Evolutionary conservation across 2,113 vertebrate species (phyloP), one percentile per base, ranked within the genome.

Genomic region (Rhea americana): DNA sequence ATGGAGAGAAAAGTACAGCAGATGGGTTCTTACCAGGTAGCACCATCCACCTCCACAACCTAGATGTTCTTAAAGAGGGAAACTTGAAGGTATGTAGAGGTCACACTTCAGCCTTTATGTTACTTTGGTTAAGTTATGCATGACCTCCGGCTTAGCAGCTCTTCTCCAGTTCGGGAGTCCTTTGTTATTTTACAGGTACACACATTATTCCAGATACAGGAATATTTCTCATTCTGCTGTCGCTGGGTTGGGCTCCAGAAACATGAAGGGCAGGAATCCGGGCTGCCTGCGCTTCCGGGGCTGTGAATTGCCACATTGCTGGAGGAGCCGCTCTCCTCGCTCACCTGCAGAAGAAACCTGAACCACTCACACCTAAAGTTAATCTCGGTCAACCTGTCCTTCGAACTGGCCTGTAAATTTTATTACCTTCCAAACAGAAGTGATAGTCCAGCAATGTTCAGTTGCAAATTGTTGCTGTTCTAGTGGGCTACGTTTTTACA

Each of bases 391-490:
- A 41, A 18, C 3, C 19, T 61, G 7, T 88, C 15, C 19, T 17
- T 66, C 77, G 75, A 84, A 53, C 6, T 48, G 25, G n/a, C 2
- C 3, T 0, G 19, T 6, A 81, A 8, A 8, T n/a, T 67, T 48
- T 78, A 45, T 45, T 58, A 35, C 14, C 61, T 77, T 4, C 89
- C 32, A 73, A 88, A 55, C 2, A 41, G 41, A 74, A 65, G 3
- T 2, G 1, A 45, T 20, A 1, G 2, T 24, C 1, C 1, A 24
- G 21, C 21, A 37, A 37, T 0, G 0, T 47, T 59, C 16, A 26
- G 8, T 73, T 87, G 82, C 28, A 59, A 43, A n/a, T 5, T 65
- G 17, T 56, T 87, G 22, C 16, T 71, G 45, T 73, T 85, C 66
- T 32, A 47, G 10, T 25, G 28, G 45, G n/a, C 2, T 43, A 11